A percentile compares a stretch with the other conserved stretches of the same genome.
Evolutionary conservation across 2,797 vertebrate genomes (phyloP).

Genomic region (Pseudochaenichthys georgianus): DNA sequence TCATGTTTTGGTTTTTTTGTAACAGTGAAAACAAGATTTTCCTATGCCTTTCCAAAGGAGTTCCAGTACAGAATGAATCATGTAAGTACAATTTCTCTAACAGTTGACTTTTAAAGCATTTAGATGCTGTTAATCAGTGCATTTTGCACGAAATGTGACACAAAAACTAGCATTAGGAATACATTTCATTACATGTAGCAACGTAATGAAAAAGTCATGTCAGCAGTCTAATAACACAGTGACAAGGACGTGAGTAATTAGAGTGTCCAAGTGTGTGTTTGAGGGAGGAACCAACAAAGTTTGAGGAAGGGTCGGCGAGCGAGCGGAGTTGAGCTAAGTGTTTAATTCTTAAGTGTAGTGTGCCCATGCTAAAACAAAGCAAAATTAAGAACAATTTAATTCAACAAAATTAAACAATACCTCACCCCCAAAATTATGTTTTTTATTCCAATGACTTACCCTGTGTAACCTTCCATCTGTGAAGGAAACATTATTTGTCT

Average conservation of each 20-base stretch:
- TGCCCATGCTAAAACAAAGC: neutral
- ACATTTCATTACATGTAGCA: neutral
- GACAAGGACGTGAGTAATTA: neutral
- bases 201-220: neutral
- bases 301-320: neutral
- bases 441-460: no score
- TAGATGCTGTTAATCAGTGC: neutral
- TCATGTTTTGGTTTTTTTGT: conserved; percentile 20
- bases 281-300: neutral
- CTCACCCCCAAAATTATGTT: no score
- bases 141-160: neutral
- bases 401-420: neutral
- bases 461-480: no score
- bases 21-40: conserved; percentile 99
- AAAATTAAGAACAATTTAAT: neutral
- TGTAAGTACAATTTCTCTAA: conserved; percentile 86
- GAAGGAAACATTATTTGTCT: no score
- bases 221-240: neutral
- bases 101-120: neutral
- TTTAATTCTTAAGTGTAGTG: neutral
- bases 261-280: neutral
- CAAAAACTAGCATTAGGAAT: neutral
- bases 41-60: conserved; percentile 98
- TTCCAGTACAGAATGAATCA: conserved; percentile 99
- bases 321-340: neutral